phyloP scores from a whole-genome alignment of 2,797 vertebrate species.

The Eptatretus atami region DNA sequence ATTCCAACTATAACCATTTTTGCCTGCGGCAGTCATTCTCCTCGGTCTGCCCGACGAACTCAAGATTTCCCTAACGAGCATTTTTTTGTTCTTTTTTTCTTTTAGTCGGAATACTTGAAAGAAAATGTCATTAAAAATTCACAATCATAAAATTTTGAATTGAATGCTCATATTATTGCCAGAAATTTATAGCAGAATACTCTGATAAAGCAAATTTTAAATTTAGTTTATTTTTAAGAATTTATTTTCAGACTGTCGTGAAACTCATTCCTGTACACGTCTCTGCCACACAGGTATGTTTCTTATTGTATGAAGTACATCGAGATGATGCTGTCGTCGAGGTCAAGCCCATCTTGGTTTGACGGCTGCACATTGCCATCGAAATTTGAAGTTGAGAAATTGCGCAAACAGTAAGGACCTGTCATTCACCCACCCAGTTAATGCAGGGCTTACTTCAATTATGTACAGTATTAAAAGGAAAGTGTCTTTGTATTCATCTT shows the following conservation, averaged over 20 bases:
- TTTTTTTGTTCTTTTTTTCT: too few relatives aligned
- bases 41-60: too few relatives aligned
- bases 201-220: not conserved
- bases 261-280: not conserved
- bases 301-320: slow-evolving; percentile 77
- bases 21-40: too few relatives aligned
- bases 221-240: not conserved
- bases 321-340: slow-evolving; percentile 47
- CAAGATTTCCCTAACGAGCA: too few relatives aligned
- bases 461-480: too few relatives aligned
- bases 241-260: slow-evolving; percentile 6
- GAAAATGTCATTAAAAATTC: too few relatives aligned
- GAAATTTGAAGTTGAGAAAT: slow-evolving; percentile 65
- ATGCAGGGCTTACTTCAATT: too few relatives aligned
- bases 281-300: slow-evolving; percentile 30
- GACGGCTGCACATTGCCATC: slow-evolving; percentile 78
- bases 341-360: slow-evolving; percentile 60
- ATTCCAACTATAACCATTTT: too few relatives aligned
- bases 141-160: not conserved
- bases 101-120: too few relatives aligned
- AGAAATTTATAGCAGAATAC: not conserved
- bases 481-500: too few relatives aligned
- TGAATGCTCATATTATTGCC: not conserved
- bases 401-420: slow-evolving; percentile 48
- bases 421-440: too few relatives aligned